Evolutionary conservation across 2,797 vertebrate genomes (phyloP).

Genomic region (Epinephelus coioides): DNA sequence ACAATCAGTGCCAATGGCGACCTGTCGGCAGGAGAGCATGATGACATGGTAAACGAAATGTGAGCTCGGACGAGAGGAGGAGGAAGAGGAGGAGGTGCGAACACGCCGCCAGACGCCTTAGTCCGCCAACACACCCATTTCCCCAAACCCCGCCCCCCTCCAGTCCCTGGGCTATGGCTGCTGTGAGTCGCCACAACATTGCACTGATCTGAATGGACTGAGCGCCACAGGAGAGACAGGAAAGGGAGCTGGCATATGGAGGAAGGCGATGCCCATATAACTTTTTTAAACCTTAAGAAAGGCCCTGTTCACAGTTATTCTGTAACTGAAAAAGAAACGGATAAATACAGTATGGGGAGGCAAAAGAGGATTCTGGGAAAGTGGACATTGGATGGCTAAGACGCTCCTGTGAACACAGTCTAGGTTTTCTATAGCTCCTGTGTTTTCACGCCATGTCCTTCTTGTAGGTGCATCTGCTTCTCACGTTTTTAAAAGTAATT

Average conservation of each 20-base stretch:
- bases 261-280: conserved; percentile 66
- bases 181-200: conserved; percentile 64
- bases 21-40: conserved; percentile 92
- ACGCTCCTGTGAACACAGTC: conserved; percentile 68
- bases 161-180: conserved; percentile 44
- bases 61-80: conserved; percentile 77
- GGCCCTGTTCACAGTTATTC: conserved; percentile 83
- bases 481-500: conserved; percentile 95
- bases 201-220: conserved; percentile 78
- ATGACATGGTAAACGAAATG: conserved; percentile 95
- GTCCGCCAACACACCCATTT: conserved; percentile 43
- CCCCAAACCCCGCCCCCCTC: neutral
- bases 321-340: conserved; percentile 45
- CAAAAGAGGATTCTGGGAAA: conserved; percentile 48
- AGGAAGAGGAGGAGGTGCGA: conserved; percentile 68
- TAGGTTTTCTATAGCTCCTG: conserved; percentile 70
- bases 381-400: conserved; percentile 60
- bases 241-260: conserved; percentile 49
- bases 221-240: conserved; percentile 83
- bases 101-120: conserved; percentile 60
- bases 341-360: conserved; percentile 33
- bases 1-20: conserved; percentile 95
- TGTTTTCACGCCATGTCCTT: conserved; percentile 75
- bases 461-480: conserved; percentile 86
- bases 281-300: conserved; percentile 65